phyloP scores from a whole-genome alignment of 2,888 invertebrate species.

The Eilema depressum region DNA sequence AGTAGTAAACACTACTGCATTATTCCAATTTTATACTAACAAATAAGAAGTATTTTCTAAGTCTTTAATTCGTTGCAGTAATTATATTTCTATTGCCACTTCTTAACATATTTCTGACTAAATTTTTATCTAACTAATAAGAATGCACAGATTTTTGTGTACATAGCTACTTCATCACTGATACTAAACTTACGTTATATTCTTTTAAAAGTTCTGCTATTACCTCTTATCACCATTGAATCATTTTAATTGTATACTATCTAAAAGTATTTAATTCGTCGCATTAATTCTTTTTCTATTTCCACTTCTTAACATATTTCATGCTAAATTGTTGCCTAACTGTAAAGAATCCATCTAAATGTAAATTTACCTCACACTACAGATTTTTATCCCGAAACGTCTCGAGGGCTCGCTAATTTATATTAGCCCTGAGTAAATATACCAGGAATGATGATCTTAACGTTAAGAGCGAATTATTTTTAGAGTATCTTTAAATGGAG shows the following conservation, averaged over 20 bases:
- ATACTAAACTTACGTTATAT: too few species aligned
- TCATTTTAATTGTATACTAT: neutral
- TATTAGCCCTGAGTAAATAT: slow-evolving; percentile 12
- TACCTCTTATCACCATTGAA: too few species aligned
- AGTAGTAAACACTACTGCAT: too few species aligned
- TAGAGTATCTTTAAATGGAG: neutral
- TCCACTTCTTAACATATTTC: slow-evolving; percentile 5
- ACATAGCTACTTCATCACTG: too few species aligned
- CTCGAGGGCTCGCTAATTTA: slow-evolving; percentile 1
- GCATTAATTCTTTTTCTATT: neutral
- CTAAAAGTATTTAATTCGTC: neutral
- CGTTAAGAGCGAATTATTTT: neutral
- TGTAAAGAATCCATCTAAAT: slow-evolving; percentile 18
- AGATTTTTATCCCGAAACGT: slow-evolving; percentile 7
- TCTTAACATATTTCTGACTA: too few species aligned
- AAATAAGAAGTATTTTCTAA: too few species aligned
- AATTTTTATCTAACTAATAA: too few species aligned
- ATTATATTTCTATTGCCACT: too few species aligned
- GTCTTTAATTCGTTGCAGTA: too few species aligned
- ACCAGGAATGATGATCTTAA: neutral
- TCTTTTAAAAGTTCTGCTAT: too few species aligned
- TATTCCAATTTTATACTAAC: too few species aligned
- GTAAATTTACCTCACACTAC: slow-evolving; percentile 13
- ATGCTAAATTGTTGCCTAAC: slow-evolving; percentile 16
- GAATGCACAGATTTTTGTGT: too few species aligned